phyloP scores from a whole-genome alignment of 1,140 invertebrate species.

The Ridgeia piscesae region DNA sequence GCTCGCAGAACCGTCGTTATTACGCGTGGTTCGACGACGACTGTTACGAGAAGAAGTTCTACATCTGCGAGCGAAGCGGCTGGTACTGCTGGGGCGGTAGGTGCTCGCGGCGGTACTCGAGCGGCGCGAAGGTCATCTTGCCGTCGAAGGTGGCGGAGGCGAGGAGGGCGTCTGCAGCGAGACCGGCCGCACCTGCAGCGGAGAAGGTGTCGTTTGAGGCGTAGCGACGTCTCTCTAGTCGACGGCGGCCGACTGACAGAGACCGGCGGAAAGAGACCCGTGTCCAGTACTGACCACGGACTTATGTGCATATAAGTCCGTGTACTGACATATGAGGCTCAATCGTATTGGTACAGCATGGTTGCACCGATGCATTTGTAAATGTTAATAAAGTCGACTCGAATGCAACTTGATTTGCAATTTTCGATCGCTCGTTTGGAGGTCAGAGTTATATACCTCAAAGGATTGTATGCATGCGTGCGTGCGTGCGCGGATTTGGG shows the following conservation, averaged over 20 bases:
- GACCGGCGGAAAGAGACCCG: too few relatives aligned
- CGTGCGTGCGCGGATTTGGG: too few relatives aligned
- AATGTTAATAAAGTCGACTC: background rate
- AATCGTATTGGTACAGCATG: background rate
- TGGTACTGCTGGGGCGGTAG: background rate
- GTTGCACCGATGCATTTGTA: background rate
- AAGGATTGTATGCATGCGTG: too few relatives aligned
- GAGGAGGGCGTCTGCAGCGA: background rate
- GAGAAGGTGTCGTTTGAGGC: background rate
- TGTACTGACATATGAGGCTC: background rate
- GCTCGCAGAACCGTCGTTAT: background rate
- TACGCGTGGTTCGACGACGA: background rate
- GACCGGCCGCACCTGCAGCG: background rate
- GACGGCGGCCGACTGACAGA: background rate
- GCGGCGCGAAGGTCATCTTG: background rate
- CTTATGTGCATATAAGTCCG: background rate
- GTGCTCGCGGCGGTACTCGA: background rate
- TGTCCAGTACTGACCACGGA: background rate
- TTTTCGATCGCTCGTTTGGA: background rate
- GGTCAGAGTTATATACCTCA: background rate
- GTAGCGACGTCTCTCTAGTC: background rate
- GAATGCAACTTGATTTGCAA: background rate
- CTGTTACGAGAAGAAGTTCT: background rate
- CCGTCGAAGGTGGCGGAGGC: background rate
- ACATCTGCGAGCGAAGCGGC: background rate